phyloP scores from a whole-genome alignment of 2,797 vertebrate species.

The Hoplostethus mediterraneus region DNA sequence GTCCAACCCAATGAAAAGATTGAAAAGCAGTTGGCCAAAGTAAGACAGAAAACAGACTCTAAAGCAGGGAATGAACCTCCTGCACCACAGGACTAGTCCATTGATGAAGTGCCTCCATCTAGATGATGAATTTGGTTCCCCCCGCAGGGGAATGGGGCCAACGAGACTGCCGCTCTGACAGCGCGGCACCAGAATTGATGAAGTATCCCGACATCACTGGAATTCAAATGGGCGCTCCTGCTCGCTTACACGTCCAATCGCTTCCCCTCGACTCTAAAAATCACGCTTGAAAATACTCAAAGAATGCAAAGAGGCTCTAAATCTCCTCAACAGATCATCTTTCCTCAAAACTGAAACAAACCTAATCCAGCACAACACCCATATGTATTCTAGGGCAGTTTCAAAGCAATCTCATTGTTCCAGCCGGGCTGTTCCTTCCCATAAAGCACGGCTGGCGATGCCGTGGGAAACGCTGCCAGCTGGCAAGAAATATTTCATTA shows the following conservation, averaged over 20 bases:
- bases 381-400: constrained; percentile 23
- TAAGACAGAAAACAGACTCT: constrained; percentile 15
- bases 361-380: not conserved
- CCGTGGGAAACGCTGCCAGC: constrained; percentile 61
- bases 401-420: constrained; percentile 48
- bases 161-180: constrained; percentile 55
- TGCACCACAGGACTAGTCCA: constrained; percentile 39
- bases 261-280: not conserved
- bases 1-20: constrained; percentile 30
- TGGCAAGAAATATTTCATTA: constrained; percentile 71
- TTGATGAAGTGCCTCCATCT: constrained; percentile 74
- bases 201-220: constrained; percentile 30
- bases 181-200: constrained; percentile 48
- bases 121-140: constrained; percentile 58
- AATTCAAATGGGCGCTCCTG: constrained; percentile 52
- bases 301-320: too few relatives aligned
- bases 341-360: constrained; percentile 8
- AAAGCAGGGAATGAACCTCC: not conserved
- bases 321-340: not conserved
- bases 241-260: constrained; percentile 2
- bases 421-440: constrained; percentile 45
- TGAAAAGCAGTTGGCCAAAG: not conserved
- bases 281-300: not conserved
- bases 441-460: constrained; percentile 54
- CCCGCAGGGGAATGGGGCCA: constrained; percentile 22